Conservation (phyloP, 2,113 vertebrate species). For the Myotis brandtii region DNA sequence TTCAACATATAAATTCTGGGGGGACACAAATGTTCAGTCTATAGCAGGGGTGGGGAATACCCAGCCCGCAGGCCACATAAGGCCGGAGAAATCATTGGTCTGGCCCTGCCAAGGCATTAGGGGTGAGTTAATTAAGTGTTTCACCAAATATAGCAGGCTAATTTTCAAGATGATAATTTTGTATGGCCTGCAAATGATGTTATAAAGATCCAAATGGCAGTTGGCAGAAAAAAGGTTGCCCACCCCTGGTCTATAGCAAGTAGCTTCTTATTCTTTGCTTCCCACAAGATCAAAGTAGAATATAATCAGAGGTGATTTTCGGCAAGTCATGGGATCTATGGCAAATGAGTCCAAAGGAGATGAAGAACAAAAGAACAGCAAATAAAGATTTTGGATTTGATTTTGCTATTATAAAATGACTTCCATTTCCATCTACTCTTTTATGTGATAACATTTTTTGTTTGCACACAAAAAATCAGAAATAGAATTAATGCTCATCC, state of each 20-base stretch:
- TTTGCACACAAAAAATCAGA: background rate
- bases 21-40: background rate
- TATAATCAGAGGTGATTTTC: background rate
- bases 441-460: background rate
- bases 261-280: background rate
- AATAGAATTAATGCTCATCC: background rate
- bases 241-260: no score
- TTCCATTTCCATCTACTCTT: background rate
- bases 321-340: background rate
- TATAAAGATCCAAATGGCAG: no score
- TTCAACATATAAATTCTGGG: background rate
- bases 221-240: no score
- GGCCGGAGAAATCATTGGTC: no score
- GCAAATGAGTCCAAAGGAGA: background rate
- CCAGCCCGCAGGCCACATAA: no score
- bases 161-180: no score
- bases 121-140: no score
- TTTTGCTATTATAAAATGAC: background rate
- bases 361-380: background rate
- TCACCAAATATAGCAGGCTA: no score
- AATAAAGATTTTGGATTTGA: background rate
- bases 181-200: no score
- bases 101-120: no score
- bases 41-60: no score
- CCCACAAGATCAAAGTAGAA: background rate